Conservation (phyloP, 2,113 vertebrate genomes). For the Dipodomys ordii region DNA sequence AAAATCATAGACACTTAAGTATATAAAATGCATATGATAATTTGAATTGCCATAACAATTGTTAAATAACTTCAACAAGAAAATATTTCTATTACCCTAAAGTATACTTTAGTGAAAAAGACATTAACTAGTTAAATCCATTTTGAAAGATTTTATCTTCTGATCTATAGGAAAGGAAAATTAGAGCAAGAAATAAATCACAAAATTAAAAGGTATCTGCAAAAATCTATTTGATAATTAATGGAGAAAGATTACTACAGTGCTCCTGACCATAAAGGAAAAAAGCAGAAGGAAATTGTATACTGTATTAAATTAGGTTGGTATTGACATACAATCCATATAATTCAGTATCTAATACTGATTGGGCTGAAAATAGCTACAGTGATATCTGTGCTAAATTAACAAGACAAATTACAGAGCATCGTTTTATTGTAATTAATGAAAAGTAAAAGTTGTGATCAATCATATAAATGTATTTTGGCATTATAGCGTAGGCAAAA, state of each 20-base stretch:
- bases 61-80: neutral
- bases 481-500: neutral
- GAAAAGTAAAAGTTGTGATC: conserved; percentile 9
- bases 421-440: conserved; percentile 50
- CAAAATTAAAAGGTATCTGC: neutral
- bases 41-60: neutral
- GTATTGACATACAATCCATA: neutral
- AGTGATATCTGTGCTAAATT: neutral
- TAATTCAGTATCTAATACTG: neutral
- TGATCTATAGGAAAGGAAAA: neutral
- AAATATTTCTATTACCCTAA: neutral
- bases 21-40: neutral
- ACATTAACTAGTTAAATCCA: neutral
- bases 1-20: neutral
- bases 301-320: neutral
- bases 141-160: neutral
- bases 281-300: neutral
- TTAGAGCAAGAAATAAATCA: neutral
- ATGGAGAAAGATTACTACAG: neutral
- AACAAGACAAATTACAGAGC: conserved; percentile 10
- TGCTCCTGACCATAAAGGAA: neutral
- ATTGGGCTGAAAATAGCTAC: neutral
- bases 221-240: neutral
- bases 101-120: neutral
- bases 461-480: conserved; percentile 16